A percentile compares a stretch with the other conserved stretches of the same genome.
Conservation (phyloP, 2,113 vertebrate genomes). For the Enhydra lutris region DNA sequence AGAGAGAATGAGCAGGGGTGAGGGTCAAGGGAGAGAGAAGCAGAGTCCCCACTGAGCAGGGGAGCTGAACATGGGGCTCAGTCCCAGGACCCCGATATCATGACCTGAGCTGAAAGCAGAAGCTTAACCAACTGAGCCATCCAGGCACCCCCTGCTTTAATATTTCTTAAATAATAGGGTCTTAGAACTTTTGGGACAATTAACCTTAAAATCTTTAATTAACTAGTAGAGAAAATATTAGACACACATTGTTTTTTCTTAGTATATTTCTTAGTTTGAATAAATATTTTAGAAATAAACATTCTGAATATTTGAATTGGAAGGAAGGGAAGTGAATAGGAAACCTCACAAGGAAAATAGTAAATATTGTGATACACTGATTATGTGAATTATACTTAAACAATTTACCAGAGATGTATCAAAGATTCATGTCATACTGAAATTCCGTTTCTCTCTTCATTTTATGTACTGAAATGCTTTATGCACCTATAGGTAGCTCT, state of each 20-base stretch:
- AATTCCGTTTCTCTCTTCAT: constrained; percentile 24
- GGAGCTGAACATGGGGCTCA: too few species aligned
- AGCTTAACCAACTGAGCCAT: not conserved
- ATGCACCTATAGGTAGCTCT: constrained; percentile 12
- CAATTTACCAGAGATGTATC: constrained; percentile 51
- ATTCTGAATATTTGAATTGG: not conserved
- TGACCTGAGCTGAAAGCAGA: not conserved
- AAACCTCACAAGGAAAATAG: constrained; percentile 33
- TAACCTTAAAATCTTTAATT: not conserved
- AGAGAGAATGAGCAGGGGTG: too few species aligned
- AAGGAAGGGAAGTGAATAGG: not conserved
- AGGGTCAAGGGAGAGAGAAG: not conserved
- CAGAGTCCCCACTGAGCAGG: too few species aligned
- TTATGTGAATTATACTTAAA: constrained; percentile 57
- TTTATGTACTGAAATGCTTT: not conserved
- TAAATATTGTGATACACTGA: constrained; percentile 44
- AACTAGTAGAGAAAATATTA: not conserved
- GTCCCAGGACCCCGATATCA: too few species aligned
- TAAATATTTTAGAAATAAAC: constrained; percentile 21
- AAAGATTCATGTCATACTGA: constrained; percentile 18
- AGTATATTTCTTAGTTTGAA: not conserved
- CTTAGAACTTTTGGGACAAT: not conserved
- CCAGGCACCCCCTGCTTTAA: not conserved
- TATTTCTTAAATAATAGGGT: not conserved
- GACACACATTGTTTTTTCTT: not conserved